Conservation (phyloP, 2,113 vertebrate species). For the Ctenomys sociabilis region DNA sequence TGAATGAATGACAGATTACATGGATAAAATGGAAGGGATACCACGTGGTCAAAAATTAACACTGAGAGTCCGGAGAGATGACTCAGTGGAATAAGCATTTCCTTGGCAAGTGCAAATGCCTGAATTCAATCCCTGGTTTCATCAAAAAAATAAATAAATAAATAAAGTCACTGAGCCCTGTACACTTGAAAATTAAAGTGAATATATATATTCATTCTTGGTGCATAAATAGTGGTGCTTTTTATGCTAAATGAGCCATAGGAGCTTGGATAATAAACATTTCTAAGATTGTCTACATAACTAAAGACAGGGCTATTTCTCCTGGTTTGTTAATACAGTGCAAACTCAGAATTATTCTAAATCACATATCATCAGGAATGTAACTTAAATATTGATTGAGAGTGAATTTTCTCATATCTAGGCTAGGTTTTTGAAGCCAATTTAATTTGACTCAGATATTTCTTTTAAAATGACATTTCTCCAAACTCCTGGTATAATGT, state of each 20-base stretch:
- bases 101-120: too few relatives aligned
- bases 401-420: not conserved
- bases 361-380: not conserved
- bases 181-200: not conserved
- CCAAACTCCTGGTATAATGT: not conserved
- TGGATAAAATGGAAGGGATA: not conserved
- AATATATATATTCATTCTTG: not conserved
- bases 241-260: not conserved
- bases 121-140: too few relatives aligned
- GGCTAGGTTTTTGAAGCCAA: not conserved
- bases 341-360: not conserved
- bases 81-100: too few relatives aligned
- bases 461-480: not conserved
- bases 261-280: not conserved
- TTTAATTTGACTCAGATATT: conserved; percentile 1
- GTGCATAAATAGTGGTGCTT: not conserved
- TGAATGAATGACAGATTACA: not conserved
- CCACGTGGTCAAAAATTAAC: not conserved
- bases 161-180: not conserved
- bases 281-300: not conserved
- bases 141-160: too few relatives aligned
- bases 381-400: not conserved
- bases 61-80: too few relatives aligned
- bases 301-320: not conserved
- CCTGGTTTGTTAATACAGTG: not conserved